Base-by-base conservation (phyloP, 2,888 invertebrate species). In the Drosophila trichaetosa region DNA sequence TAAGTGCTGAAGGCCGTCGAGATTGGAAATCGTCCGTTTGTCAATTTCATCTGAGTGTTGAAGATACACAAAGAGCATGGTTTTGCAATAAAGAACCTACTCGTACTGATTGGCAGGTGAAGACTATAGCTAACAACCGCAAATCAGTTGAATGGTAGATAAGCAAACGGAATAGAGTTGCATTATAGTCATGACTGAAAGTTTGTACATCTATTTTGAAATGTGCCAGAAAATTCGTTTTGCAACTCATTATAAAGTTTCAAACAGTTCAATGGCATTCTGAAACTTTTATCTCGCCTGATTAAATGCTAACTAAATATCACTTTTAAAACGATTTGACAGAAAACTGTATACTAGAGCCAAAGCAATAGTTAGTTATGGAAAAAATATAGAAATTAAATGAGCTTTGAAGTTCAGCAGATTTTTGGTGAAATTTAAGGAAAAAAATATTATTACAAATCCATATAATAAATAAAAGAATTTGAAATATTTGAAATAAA, bases 1-100 rank as follows among this genome's bases (percentile, higher is more conserved):
- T 31, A 13, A 33, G 31, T 38, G 18, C 38, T 33, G 40, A 40
- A 61, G 36, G 36, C 31, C 38, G 18, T 6, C 21, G 38, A 38
- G 18, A 38, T 38, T 61, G 31, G 24, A 40, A 51, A 49, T 36
- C 29, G 49, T 51, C 10, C 21, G 40, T 33, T 61, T 53, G n/a
- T 46, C 13, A 64, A 16, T 42, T 53, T 4, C n/a, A 24, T 16
- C n/a, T 34, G n/a, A 24, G 18, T 48, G 54, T 27, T 27, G 13
- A 18, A 34, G 27, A 49, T 49, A 27, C 48, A 27, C n/a, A n/a
- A n/a, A 13, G 29, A 8, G 40, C 29, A n/a, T n/a, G n/a, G 7
- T n/a, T 11, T 56, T n/a, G 38, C n/a, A 40, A 57, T 21, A 27
- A 38, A 38, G 27, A 27, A 6, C 4, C n/a, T 16, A 16, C 13